These are phyloP conservation scores for Melinopterus prodromus DNA, from an alignment of 2,888 invertebrate species.

Conservation along the genomic window DNA sequence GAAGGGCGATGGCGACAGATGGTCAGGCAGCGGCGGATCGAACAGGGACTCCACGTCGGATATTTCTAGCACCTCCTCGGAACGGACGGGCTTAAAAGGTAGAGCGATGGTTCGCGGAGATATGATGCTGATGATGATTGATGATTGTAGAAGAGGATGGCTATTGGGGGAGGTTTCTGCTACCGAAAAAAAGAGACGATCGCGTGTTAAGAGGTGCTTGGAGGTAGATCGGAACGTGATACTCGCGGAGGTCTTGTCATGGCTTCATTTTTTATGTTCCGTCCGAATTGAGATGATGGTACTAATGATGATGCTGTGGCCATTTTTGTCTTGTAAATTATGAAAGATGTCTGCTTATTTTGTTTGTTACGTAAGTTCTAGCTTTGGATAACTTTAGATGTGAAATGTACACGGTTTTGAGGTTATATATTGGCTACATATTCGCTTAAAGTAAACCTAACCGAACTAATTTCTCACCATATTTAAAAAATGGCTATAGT, in stretches of 20 bases:
- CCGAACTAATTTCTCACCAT: too few relatives aligned
- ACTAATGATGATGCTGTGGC: neutral
- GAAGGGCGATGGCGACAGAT: slow-evolving; percentile 63
- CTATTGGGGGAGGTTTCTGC: neutral
- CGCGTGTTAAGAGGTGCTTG: neutral
- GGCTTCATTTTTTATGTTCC: neutral
- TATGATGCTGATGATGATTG: slow-evolving; percentile 4
- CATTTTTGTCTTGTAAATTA: too few relatives aligned
- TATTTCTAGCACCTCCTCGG: slow-evolving; percentile 56
- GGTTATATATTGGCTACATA: too few relatives aligned
- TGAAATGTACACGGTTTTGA: too few relatives aligned
- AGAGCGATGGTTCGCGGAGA: neutral
- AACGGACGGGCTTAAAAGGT: slow-evolving; percentile 52
- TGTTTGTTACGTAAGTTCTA: too few relatives aligned
- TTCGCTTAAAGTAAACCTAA: too few relatives aligned
- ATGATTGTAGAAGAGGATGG: neutral
- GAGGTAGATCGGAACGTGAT: neutral
- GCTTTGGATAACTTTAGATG: too few relatives aligned
- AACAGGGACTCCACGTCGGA: slow-evolving; percentile 59
- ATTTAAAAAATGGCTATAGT: too few relatives aligned
- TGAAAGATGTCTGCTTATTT: too few relatives aligned
- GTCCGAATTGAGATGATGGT: neutral
- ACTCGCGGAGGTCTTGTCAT: neutral
- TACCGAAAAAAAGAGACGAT: slow-evolving; percentile 6
- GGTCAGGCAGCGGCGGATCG: slow-evolving; percentile 60